These are phyloP conservation scores for Scaptomyza cyrtandrae DNA, from an alignment of 2,888 invertebrate genomes.

Conservation along the genomic window DNA sequence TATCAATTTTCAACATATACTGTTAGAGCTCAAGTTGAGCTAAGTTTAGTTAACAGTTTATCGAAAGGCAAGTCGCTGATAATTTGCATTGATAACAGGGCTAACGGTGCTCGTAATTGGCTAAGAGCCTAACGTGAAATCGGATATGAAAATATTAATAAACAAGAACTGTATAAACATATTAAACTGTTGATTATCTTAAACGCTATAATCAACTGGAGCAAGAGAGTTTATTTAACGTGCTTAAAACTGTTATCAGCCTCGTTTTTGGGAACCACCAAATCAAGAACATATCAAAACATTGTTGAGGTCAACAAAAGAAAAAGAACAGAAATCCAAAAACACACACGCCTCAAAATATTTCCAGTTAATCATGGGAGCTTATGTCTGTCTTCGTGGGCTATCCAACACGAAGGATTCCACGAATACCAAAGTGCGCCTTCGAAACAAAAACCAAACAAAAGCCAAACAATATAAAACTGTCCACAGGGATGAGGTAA, in stretches of 20 bases:
- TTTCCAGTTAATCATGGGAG: conserved; percentile 70
- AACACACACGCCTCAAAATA: conserved; percentile 72
- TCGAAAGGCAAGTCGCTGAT: conserved; percentile 50
- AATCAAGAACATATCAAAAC: conserved; percentile 47
- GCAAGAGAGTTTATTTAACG: neutral
- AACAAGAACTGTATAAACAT: neutral
- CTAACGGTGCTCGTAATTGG: conserved; percentile 51
- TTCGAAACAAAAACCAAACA: neutral
- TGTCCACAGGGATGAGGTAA: conserved; percentile 42
- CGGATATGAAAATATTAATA: neutral
- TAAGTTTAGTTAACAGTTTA: conserved; percentile 58
- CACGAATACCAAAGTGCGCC: conserved; percentile 60
- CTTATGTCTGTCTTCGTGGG: conserved; percentile 35
- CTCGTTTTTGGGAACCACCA: conserved; percentile 6
- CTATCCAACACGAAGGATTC: conserved; percentile 56
- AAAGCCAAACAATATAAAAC: conserved; percentile 15
- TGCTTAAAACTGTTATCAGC: too few species aligned
- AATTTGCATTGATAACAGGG: conserved; percentile 62
- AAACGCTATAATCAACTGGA: too few species aligned
- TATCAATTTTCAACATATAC: conserved; percentile 64
- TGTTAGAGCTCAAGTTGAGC: conserved; percentile 37
- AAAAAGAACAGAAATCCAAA: conserved; percentile 15
- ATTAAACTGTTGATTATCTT: neutral
- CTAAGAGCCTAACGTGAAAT: neutral
- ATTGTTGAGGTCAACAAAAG: conserved; percentile 21